Evolutionary conservation across 2,113 vertebrate genomes (phyloP), one percentile per base, ranked within the genome.

Genomic region (Orycteropus afer): DNA sequence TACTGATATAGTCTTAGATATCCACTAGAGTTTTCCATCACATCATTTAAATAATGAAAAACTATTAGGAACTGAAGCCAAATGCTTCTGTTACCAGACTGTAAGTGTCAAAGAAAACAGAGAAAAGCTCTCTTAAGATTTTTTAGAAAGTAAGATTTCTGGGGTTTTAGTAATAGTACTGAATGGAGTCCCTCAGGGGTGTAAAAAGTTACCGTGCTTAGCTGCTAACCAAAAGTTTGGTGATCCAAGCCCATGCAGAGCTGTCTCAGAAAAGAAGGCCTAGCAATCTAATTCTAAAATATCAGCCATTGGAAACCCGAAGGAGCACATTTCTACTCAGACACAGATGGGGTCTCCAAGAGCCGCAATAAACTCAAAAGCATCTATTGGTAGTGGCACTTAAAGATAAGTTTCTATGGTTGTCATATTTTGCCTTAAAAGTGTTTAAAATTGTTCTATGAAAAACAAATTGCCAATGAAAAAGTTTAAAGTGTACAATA

Each of bases 41-140:
- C 18, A 71, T 45, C 84, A 51, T 89, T 87, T 97, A 96, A 97
- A 96, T 97, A 97, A 95, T 96, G 95, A 89, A 97, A 76, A 40
- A 11, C 63, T 34, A 5, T 14, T 69, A 27, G 76, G 49, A 83
- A 32, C 61, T 59, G 25, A 37, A 91, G n/a, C 86, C 91, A 96
- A 81, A 73, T 80, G 84, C 57, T 93, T 80, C 83, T 61, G 45
- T 91, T 79, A 83, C 77, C 37, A 73, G 29, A 37, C 55, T 74
- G 4, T 32, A 76, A 82, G 49, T 45, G 47, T 27, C 18, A 25
- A 67, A 57, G 71, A 29, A 59, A 82, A 55, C 14, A 93, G 80
- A 91, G 65, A 37, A 82, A 71, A 74, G 40, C 7, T 27, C 45
- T 88, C 49, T 76, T 34, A 57, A 89, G 69, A 61, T 25, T 71